phyloP scores from a whole-genome alignment of 2,113 vertebrate species.

The Pangasianodon gigas region DNA sequence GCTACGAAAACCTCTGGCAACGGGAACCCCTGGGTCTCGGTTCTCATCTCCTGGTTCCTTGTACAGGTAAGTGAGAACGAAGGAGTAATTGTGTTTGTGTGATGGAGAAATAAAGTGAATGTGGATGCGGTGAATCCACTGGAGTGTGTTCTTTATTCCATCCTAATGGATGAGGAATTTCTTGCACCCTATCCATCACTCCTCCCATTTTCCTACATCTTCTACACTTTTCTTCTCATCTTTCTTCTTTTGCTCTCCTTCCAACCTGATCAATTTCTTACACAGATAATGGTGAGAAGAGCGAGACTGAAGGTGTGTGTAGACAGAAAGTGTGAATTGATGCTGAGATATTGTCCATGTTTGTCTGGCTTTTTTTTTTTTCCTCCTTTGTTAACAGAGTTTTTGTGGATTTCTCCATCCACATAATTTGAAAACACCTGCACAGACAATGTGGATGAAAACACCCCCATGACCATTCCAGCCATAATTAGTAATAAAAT shows the following conservation, averaged over 20 bases:
- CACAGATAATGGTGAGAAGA: background rate
- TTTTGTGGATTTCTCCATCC: background rate
- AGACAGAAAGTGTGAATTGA: background rate
- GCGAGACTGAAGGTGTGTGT: background rate
- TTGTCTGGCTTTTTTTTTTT: background rate
- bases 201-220: background rate
- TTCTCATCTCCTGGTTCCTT: constrained; percentile 86
- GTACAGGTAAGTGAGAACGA: constrained; percentile 78
- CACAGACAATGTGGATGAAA: background rate
- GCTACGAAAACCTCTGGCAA: constrained; percentile 81
- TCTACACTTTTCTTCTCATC: background rate
- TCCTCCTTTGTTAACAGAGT: background rate
- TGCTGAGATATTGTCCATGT: background rate
- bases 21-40: constrained; percentile 86
- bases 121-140: background rate
- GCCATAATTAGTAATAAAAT: background rate
- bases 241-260: background rate
- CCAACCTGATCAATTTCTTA: background rate
- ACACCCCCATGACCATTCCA: background rate
- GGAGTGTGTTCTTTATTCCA: background rate
- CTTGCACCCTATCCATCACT: background rate
- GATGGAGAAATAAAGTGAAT: constrained; percentile 9
- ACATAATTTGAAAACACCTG: background rate
- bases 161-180: background rate
- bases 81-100: background rate